Evolutionary conservation across 2,797 vertebrate genomes (phyloP).

Genomic region (Sebastes vulpes): DNA sequence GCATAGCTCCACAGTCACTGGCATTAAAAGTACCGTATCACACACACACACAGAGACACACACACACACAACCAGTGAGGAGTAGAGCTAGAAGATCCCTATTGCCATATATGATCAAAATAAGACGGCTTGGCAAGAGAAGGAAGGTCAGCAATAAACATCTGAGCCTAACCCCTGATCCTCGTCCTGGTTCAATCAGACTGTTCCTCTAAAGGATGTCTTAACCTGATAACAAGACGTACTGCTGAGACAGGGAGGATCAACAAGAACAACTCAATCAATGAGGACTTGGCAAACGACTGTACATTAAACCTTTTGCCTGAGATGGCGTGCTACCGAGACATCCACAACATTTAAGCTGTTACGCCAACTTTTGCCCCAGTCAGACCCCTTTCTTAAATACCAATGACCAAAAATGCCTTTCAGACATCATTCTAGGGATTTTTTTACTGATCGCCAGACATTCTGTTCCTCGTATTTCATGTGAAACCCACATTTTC

Average conservation of each 20-base stretch:
- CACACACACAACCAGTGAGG: conserved; percentile 27
- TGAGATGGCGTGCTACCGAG: neutral
- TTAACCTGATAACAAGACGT: conserved; percentile 49
- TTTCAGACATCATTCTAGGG: neutral
- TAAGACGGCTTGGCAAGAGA: conserved; percentile 69
- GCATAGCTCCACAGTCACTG: conserved; percentile 34
- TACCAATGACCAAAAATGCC: neutral
- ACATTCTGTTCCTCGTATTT: neutral
- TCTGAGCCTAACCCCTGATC: conserved; percentile 66
- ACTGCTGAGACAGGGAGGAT: conserved; percentile 6
- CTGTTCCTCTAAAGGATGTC: conserved; percentile 45
- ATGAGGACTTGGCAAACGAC: conserved; percentile 19
- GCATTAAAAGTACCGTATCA: conserved; percentile 39
- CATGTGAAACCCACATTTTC: conserved; percentile 15
- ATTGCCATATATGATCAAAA: conserved; percentile 86
- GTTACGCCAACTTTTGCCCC: neutral
- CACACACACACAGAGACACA: neutral
- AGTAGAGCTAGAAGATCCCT: conserved; percentile 64
- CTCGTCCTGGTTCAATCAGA: conserved; percentile 65
- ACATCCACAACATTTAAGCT: neutral
- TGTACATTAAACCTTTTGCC: neutral
- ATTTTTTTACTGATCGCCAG: conserved; percentile 12
- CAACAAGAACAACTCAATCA: conserved; percentile 34
- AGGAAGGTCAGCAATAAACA: conserved; percentile 77
- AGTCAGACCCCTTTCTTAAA: neutral